Conservation (phyloP, 2,888 invertebrate species). For the Pocota personata region DNA sequence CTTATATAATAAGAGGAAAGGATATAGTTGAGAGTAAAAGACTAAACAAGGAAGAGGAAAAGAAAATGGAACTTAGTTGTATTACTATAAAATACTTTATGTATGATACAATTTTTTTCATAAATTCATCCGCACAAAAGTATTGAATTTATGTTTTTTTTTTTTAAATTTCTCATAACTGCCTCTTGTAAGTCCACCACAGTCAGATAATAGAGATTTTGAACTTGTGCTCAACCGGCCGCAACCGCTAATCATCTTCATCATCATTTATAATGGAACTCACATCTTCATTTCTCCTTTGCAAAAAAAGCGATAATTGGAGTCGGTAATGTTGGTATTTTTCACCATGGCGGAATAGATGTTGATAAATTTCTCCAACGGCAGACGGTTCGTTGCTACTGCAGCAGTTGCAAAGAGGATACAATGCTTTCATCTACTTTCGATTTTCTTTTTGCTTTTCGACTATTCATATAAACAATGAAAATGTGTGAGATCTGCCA, state of each 20-base stretch:
- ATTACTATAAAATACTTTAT: no score
- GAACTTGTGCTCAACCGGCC: slow-evolving; percentile 52
- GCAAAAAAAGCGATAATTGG: slow-evolving; percentile 38
- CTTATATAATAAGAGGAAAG: no score
- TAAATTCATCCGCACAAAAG: no score
- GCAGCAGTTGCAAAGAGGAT: slow-evolving; percentile 22
- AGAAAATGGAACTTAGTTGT: no score
- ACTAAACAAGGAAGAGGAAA: no score
- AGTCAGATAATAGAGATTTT: slow-evolving; percentile 37
- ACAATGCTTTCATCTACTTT: slow-evolving; percentile 65
- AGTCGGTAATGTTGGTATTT: slow-evolving; percentile 47
- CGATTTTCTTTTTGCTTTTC: slow-evolving; percentile 46
- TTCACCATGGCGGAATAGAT: slow-evolving; percentile 42
- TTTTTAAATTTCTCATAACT: no score
- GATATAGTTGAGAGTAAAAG: no score
- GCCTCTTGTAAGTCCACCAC: background rate
- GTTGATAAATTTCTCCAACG: slow-evolving; percentile 45
- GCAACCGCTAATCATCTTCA: slow-evolving; percentile 40
- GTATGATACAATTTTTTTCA: no score
- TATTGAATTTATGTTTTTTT: no score
- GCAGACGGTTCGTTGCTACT: slow-evolving; percentile 9
- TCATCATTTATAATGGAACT: slow-evolving; percentile 54
- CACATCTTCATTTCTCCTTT: slow-evolving; percentile 35
- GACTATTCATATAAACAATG: slow-evolving; percentile 38
- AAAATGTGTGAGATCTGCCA: slow-evolving; percentile 49